phyloP scores from a whole-genome alignment of 2,113 vertebrate species.

The Sinocyclocheilus anophthalmus region DNA sequence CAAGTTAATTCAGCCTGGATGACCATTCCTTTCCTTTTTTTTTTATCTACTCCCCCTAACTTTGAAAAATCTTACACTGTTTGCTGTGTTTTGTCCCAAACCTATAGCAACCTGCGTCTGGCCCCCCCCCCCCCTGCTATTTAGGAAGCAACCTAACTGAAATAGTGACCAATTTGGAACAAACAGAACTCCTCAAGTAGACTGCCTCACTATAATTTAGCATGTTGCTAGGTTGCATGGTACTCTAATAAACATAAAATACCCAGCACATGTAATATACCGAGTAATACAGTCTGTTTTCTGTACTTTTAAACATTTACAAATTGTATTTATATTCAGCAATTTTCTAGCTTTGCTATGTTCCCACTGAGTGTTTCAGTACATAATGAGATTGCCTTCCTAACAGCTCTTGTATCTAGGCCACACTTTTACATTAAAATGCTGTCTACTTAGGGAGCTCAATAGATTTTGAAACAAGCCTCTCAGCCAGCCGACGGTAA shows the following conservation, averaged over 20 bases:
- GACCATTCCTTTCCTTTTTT: neutral
- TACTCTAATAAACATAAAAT: neutral
- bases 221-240: neutral
- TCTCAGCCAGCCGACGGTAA: neutral
- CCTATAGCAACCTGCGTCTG: neutral
- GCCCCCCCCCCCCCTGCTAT: no score
- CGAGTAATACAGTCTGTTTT: neutral
- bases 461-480: neutral
- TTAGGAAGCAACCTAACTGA: neutral
- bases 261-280: neutral
- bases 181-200: neutral
- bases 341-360: neutral
- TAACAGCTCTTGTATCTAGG: neutral
- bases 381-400: neutral
- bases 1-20: no score
- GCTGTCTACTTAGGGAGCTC: neutral
- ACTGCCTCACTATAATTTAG: neutral
- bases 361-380: neutral
- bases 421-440: neutral
- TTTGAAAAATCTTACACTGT: no score
- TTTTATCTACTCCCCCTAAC: no score
- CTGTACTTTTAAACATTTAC: neutral
- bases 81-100: neutral
- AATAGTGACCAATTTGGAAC: neutral
- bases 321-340: neutral